phyloP scores from a whole-genome alignment of 1,140 invertebrate species.

The Scaptomyza montana region DNA sequence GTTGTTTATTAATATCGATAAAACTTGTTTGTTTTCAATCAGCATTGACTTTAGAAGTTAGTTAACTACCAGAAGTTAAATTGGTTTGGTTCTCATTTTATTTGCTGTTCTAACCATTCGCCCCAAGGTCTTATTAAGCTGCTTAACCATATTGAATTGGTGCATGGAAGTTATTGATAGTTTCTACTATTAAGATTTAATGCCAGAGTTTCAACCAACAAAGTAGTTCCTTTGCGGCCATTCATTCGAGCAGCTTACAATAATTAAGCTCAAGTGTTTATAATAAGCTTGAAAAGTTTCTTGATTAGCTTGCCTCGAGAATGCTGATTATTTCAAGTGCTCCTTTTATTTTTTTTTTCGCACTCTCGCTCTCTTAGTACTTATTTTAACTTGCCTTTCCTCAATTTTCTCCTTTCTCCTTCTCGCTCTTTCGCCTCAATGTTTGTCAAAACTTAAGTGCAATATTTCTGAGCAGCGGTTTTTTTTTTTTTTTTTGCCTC shows the following conservation, averaged over 20 bases:
- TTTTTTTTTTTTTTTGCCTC: neutral
- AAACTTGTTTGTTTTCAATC: too few species aligned
- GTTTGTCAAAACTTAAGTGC: neutral
- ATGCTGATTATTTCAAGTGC: conserved; percentile 7
- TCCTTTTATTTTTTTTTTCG: neutral
- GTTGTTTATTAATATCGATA: too few species aligned
- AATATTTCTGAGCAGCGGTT: neutral
- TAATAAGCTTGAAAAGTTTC: conserved; percentile 24
- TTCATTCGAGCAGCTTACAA: neutral
- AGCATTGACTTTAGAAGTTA: too few species aligned
- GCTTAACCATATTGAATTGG: neutral
- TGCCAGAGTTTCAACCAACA: neutral
- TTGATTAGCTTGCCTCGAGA: conserved; percentile 17
- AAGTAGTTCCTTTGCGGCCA: neutral
- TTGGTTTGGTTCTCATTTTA: too few species aligned
- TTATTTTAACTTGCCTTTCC: neutral
- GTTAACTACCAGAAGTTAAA: too few species aligned
- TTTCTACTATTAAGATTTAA: neutral
- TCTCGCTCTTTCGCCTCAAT: neutral
- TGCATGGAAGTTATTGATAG: neutral
- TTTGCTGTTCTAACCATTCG: too few species aligned
- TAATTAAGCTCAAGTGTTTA: conserved; percentile 14
- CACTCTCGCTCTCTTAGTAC: neutral
- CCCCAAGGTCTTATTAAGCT: neutral
- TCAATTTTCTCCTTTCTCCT: too few species aligned